A percentile compares a stretch with the other conserved stretches of the same genome.
These are phyloP conservation scores for Papio anubis DNA, from an alignment of 2,113 vertebrate species.

Conservation along the genomic window DNA sequence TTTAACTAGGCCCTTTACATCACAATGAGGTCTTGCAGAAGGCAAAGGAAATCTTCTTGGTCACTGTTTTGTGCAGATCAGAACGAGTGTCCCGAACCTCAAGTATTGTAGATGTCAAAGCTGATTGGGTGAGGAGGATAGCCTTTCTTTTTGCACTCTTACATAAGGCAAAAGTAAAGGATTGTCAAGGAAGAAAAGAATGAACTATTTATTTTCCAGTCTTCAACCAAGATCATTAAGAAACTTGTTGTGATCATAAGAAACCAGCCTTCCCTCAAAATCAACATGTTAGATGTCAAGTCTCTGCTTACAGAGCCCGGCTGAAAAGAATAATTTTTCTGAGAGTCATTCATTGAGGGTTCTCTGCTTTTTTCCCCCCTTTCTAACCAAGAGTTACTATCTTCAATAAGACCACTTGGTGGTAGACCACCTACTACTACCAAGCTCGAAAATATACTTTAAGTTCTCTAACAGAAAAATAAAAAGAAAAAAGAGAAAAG, in stretches of 20 bases:
- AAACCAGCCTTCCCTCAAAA: neutral
- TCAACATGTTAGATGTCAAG: rapidly evolving
- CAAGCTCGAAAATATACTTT: neutral
- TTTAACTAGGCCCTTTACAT: neutral
- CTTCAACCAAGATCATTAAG: neutral
- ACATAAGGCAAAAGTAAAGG: neutral
- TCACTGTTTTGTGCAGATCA: neutral
- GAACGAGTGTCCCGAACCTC: rapidly evolving
- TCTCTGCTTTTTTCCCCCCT: neutral
- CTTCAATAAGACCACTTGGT: neutral
- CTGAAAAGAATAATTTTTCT: neutral
- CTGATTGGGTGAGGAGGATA: too few relatives aligned
- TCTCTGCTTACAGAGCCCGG: neutral
- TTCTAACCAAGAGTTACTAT: neutral
- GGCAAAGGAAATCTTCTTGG: neutral
- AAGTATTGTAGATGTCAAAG: neutral
- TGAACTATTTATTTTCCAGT: neutral
- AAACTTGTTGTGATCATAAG: too few relatives aligned
- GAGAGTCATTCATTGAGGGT: neutral
- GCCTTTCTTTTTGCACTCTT: neutral
- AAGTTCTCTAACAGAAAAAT: neutral
- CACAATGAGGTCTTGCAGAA: neutral
- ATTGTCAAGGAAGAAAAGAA: neutral
- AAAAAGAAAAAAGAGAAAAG: neutral
- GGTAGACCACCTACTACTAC: neutral